phyloP scores from a whole-genome alignment of 2,113 vertebrate genomes.

The Apodemus speciosus region DNA sequence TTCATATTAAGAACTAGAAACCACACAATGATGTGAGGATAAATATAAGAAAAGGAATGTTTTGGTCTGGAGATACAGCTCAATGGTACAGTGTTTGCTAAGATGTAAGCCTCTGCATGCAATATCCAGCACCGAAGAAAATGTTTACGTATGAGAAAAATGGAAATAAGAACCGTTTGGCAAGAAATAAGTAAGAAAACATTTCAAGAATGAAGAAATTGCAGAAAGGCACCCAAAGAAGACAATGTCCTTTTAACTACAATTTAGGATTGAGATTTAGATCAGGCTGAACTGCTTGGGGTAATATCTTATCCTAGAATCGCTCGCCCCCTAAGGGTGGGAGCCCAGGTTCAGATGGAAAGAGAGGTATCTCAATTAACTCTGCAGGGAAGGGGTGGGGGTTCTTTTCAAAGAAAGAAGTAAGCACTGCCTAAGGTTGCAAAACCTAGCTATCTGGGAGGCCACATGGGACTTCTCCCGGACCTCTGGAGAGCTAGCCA shows the following conservation, averaged over 20 bases:
- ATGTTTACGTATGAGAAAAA: not conserved
- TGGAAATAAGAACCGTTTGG: not conserved
- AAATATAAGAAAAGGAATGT: constrained; percentile 7
- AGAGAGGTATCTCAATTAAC: not conserved
- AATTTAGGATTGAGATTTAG: not conserved
- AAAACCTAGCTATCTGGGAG: not conserved
- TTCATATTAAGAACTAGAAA: not conserved
- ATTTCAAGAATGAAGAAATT: not conserved
- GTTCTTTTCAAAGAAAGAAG: not conserved
- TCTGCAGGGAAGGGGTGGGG: not conserved
- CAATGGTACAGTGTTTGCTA: not conserved
- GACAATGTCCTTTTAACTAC: not conserved
- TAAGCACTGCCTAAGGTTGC: not conserved
- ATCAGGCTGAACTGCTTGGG: not conserved
- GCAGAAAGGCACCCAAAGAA: not conserved
- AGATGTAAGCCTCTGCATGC: not conserved
- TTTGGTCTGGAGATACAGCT: not conserved
- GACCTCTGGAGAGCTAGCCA: not conserved
- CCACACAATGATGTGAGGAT: not conserved
- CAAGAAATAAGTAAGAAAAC: not conserved
- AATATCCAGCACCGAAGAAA: not conserved
- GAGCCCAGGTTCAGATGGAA: not conserved
- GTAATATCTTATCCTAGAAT: not conserved
- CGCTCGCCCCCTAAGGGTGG: not conserved
- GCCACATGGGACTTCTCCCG: not conserved